A percentile compares a stretch with the other conserved stretches of the same genome.
phyloP scores from a whole-genome alignment of 2,888 invertebrate genomes.

The Axea sp. region DNA sequence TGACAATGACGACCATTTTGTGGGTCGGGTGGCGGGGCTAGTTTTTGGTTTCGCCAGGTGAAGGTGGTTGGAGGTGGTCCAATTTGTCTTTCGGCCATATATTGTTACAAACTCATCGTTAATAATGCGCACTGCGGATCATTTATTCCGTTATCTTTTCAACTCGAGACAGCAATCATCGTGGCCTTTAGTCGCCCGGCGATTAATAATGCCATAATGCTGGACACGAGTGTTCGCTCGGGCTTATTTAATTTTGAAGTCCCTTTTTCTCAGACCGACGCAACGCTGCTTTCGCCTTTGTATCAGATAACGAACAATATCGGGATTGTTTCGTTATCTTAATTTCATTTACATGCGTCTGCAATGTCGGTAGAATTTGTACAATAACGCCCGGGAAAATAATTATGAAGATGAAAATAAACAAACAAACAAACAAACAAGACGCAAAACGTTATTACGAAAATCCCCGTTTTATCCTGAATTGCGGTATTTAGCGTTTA shows the following conservation, averaged over 20 bases:
- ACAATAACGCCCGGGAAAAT: conserved; percentile 5
- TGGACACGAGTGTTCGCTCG: conserved; percentile 35
- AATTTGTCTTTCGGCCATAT: conserved; percentile 78
- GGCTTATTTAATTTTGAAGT: conserved; percentile 50
- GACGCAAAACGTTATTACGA: too few relatives aligned
- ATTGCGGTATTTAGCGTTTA: too few relatives aligned
- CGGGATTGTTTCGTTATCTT: conserved; percentile 44
- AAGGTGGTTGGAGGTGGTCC: conserved; percentile 77
- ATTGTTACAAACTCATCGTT: conserved; percentile 78
- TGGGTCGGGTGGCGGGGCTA: conserved; percentile 67
- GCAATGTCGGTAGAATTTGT: conserved; percentile 29
- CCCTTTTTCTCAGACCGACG: conserved; percentile 35
- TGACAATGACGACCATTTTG: conserved; percentile 26
- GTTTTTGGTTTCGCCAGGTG: conserved; percentile 70
- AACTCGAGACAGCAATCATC: conserved; percentile 58
- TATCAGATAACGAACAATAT: conserved; percentile 51
- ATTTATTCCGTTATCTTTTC: conserved; percentile 64
- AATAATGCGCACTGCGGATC: conserved; percentile 70
- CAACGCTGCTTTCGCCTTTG: conserved; percentile 39
- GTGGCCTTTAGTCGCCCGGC: conserved; percentile 43
- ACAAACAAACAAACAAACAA: too few relatives aligned
- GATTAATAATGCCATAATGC: conserved; percentile 48
- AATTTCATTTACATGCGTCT: conserved; percentile 27
- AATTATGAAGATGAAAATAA: too few relatives aligned
- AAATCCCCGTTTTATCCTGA: too few relatives aligned